Base-by-base conservation (phyloP, 2,888 invertebrate species). In the Brachylomia viminalis region DNA sequence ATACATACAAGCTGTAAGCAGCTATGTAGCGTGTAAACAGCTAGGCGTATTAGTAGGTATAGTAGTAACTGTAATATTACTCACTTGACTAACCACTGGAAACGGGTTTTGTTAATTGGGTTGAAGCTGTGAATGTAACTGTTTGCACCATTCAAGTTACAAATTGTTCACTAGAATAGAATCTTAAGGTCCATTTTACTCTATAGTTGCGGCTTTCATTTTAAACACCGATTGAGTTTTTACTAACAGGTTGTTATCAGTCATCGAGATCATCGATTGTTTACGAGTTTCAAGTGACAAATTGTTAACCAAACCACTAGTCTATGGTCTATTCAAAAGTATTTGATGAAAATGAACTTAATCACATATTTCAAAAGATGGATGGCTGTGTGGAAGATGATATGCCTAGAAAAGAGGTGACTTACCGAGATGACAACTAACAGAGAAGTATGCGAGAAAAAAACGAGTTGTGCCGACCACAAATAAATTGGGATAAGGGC, bases 11-110 rank as follows among this genome's bases (percentile, higher is more conserved):
- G n/a, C n/a, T n/a, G n/a, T n/a, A n/a, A n/a, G n/a, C n/a, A 47
- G 61, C 71, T 77, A n/a, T 23, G 49, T 4, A 59, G 33, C 45
- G 30, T 61, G 45, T 54, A 52, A 69, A 77, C 49, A 59, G 17
- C 8, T 1, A 15, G 20, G 15, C 15, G 42, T 6, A n/a, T n/a
- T n/a, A 38, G 13, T 47, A 38, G 15, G 0, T 23, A 33, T 27
- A 20, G 30, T n/a, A n/a, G 54, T n/a, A 17, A 42, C 38, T 42
- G 15, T 38, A 7, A 38, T 27, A 54, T n/a, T 42, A 59, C 23
- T 45, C 23, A 20, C 10, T 17, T 23, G 4, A 49, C 8, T 65
- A 17, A 66, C 52, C 11, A 27, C 11, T 27, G 17, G 8, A 10
- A 6, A 72, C 8, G 10, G 52, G 49, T n/a, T 72, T 11, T 61